Evolutionary conservation across 2,888 invertebrate genomes (phyloP).

Genomic region (Chaitophorus viminalis): DNA sequence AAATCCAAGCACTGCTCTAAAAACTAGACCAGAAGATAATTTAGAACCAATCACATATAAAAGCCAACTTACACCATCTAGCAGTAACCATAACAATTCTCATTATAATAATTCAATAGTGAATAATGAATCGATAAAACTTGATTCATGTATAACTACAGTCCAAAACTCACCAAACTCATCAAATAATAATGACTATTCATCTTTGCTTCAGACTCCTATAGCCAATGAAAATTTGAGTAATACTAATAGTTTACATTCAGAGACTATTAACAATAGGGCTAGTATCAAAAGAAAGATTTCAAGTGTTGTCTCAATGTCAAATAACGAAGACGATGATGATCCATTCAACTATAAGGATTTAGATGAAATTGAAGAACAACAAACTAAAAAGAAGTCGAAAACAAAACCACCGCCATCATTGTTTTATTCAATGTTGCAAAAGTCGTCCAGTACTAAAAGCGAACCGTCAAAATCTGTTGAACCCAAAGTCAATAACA

Average conservation of each 20-base stretch:
- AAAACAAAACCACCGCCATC: background rate
- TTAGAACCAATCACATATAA: background rate
- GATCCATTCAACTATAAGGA: background rate
- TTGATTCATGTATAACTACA: conserved; percentile 25
- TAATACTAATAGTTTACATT: background rate
- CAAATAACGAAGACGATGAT: too few relatives aligned
- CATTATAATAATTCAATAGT: background rate
- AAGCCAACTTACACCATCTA: background rate
- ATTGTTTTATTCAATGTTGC: background rate
- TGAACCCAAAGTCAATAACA: background rate
- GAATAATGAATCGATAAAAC: background rate
- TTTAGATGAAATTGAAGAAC: conserved; percentile 45
- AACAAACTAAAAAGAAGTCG: conserved; percentile 9
- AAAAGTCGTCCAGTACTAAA: background rate
- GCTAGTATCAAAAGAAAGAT: conserved; percentile 35
- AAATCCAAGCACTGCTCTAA: background rate
- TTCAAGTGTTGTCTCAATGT: too few relatives aligned
- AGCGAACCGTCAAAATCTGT: background rate
- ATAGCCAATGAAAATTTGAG: background rate
- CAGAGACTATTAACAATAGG: background rate
- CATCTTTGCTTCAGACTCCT: background rate
- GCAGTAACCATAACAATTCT: background rate
- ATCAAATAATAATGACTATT: background rate
- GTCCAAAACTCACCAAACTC: background rate
- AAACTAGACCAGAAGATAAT: background rate